phyloP scores from a whole-genome alignment of 2,888 invertebrate species.

The Stenodera caucasica region DNA sequence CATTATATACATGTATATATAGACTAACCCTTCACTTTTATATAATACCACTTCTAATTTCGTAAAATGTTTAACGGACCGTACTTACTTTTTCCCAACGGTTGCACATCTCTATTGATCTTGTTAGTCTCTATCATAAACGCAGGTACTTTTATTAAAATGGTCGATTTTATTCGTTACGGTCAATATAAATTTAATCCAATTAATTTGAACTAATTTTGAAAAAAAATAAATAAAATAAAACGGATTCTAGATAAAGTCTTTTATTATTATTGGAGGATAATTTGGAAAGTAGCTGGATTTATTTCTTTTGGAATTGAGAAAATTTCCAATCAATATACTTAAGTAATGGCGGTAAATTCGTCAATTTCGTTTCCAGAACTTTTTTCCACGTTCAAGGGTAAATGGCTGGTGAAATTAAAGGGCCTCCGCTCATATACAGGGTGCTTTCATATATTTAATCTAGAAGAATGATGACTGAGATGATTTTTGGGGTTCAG shows the following conservation, averaged over 20 bases:
- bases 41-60: slow-evolving; percentile 20
- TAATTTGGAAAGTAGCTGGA: neutral
- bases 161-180: neutral
- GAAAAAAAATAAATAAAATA: too few species aligned
- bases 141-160: neutral
- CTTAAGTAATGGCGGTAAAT: neutral
- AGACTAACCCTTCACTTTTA: slow-evolving; percentile 19
- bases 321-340: neutral
- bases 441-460: too few species aligned
- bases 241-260: too few species aligned
- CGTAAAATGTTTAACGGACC: slow-evolving; percentile 18
- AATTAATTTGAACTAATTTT: too few species aligned
- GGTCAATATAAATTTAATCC: neutral
- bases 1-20: slow-evolving; percentile 14
- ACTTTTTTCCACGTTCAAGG: neutral
- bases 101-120: slow-evolving; percentile 6
- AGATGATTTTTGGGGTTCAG: too few species aligned
- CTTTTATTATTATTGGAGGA: neutral
- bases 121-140: neutral
- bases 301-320: neutral
- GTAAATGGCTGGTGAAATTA: slow-evolving; percentile 6
- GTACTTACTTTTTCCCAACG: slow-evolving; percentile 15
- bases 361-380: slow-evolving; percentile 1
- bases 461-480: too few species aligned
- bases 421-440: neutral